Evolutionary conservation across 2,888 invertebrate species (phyloP), one percentile per base, ranked within the genome.

Genomic region (Amphipoea lucens): DNA sequence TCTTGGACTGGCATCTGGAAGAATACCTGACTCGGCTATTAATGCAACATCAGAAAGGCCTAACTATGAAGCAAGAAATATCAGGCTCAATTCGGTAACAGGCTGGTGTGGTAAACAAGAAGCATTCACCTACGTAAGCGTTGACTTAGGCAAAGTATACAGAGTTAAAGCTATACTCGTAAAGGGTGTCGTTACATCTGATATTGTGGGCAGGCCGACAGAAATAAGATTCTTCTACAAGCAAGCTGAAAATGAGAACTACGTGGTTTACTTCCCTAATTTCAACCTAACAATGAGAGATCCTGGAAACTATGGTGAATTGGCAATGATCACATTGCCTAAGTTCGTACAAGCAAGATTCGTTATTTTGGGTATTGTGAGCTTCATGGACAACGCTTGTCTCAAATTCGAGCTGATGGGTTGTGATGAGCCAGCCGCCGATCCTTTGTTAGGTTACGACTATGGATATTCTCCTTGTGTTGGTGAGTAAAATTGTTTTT

Each of bases 31-130:
- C 93, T 98, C 98, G 1, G 99, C 99, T 2, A 99, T 99, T 76
- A 99, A 99, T 93, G 99, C 99, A 0, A 99, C 99, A 0, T 99
- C 99, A 20, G 99, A 99, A 95, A 97, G 99, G 91, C 98, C 99
- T 45, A 99, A 99, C 92, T 99, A 99, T 93, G 99, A 99, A 97
- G 99, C 99, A 0, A 98, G 97, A 93, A 99, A 99, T 92, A 98
- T 99, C 20, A 97, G 99, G 54, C 96, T 99, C 60, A 99, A 99
- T 93, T 99, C 99, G 0, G 99, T 99, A 5, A 99, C 99, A 69
- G 99, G 99, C 36, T 99, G 99, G 99, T 99, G 99, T 95, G 99
- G 99, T n/a, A 99, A 99, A 91, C 98, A 99, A 96, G 99, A 99
- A 96, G 98, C 99, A 0, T 99, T 99, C 92, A 99, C 99, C 0